Percentiles rank a stretch among this genome's conserved stretches.
Evolutionary conservation across 2,113 vertebrate species (phyloP).

Genomic region (Cheilinus undulatus): DNA sequence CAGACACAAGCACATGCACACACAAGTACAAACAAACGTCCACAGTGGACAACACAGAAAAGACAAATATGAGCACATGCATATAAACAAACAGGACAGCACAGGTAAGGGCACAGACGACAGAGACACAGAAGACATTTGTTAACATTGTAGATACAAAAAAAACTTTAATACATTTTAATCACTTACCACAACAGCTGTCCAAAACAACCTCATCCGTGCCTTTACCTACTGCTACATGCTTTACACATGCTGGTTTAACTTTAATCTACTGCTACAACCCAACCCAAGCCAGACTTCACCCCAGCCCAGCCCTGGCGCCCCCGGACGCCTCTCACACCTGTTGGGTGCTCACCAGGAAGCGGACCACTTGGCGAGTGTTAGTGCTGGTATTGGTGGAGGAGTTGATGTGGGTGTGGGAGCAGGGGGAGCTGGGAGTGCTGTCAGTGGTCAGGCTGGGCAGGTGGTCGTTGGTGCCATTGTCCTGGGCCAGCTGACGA

Average conservation of each 20-base stretch:
- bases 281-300: conserved; percentile 55
- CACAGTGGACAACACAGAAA: not conserved
- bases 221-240: conserved; percentile 79
- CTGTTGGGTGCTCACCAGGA: conserved; percentile 89
- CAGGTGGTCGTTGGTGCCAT: conserved; percentile 77
- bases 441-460: conserved; percentile 76
- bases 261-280: conserved; percentile 34
- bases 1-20: conserved; percentile 27
- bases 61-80: conserved; percentile 55
- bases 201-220: conserved; percentile 63
- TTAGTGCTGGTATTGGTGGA: too few species aligned
- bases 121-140: conserved; percentile 68
- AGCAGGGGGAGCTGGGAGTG: conserved; percentile 70
- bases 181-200: conserved; percentile 65
- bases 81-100: conserved; percentile 64
- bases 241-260: conserved; percentile 69
- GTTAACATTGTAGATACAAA: conserved; percentile 51
- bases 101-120: conserved; percentile 80
- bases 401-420: conserved; percentile 60
- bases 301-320: conserved; percentile 55
- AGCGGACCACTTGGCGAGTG: conserved; percentile 84
- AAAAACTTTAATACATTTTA: conserved; percentile 7
- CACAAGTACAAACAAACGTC: not conserved
- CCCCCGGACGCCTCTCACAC: conserved; percentile 79
- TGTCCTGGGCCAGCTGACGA: conserved; percentile 78